Evolutionary conservation across 2,797 vertebrate species (phyloP).

Genomic region (Sebastes vulpes): DNA sequence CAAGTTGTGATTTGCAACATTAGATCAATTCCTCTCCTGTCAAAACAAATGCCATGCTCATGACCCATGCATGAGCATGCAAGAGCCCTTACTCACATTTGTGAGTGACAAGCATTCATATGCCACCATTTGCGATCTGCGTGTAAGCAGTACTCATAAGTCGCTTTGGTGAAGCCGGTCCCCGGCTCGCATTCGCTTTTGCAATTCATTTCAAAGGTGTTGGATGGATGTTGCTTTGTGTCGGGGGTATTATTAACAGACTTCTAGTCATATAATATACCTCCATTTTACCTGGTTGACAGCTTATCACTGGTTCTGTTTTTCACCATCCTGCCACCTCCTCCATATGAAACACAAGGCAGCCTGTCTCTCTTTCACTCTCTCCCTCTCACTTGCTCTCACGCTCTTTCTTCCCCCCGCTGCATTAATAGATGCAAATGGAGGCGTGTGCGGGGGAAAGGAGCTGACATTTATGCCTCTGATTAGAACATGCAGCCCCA

Average conservation of each 20-base stretch:
- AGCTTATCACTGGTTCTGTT: slow-evolving; percentile 2
- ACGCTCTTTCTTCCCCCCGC: slow-evolving; percentile 52
- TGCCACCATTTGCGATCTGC: background rate
- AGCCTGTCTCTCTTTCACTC: slow-evolving; percentile 9
- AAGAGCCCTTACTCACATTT: background rate
- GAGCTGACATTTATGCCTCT: slow-evolving; percentile 85
- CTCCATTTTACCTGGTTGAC: background rate
- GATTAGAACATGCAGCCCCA: slow-evolving; percentile 83
- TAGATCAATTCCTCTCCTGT: background rate
- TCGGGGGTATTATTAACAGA: background rate
- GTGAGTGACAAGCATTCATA: background rate
- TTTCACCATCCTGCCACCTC: slow-evolving; percentile 37
- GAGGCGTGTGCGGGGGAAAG: slow-evolving; percentile 75
- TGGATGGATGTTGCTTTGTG: background rate
- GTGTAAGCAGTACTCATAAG: background rate
- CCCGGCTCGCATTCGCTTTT: background rate
- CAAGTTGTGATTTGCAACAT: background rate
- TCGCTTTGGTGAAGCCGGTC: background rate
- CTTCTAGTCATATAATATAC: background rate
- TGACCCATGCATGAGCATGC: background rate
- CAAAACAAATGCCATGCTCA: background rate
- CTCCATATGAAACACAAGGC: slow-evolving; percentile 39
- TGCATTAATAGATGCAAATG: slow-evolving; percentile 84
- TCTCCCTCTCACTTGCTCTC: slow-evolving; percentile 30
- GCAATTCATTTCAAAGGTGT: background rate